These are phyloP conservation scores for Phainopepla nitens DNA, from an alignment of 2,113 vertebrate species.

Conservation along the genomic window DNA sequence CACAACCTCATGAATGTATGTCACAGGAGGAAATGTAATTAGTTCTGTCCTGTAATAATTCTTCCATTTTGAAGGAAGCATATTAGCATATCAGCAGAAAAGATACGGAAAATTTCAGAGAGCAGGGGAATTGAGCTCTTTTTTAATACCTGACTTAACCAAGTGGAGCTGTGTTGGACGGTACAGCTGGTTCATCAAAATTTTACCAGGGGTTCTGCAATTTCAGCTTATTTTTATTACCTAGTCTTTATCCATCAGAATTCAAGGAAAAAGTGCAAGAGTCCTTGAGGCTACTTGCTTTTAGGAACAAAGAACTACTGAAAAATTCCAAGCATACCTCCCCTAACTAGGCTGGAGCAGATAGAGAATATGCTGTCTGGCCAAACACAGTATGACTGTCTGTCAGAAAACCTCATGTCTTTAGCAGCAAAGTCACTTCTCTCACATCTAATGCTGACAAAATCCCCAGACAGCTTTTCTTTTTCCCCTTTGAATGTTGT, in stretches of 20 bases:
- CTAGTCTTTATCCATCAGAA: background rate
- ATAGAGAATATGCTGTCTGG: background rate
- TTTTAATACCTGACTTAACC: background rate
- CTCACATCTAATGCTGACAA: background rate
- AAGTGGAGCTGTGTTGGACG: background rate
- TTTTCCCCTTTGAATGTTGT: background rate
- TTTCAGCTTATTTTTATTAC: constrained; percentile 16
- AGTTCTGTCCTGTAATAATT: background rate
- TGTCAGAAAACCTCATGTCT: constrained; percentile 11
- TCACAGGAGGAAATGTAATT: background rate
- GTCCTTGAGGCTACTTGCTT: constrained; percentile 14
- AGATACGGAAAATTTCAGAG: background rate
- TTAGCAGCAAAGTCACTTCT: background rate
- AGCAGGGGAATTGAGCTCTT: background rate
- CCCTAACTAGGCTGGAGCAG: background rate
- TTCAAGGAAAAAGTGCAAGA: background rate
- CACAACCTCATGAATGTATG: background rate
- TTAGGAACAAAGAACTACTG: constrained; percentile 23
- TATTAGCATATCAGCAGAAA: background rate
- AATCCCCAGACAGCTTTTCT: background rate
- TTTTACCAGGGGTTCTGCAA: constrained; percentile 18
- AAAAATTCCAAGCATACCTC: constrained; percentile 16
- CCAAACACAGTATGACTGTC: constrained; percentile 8
- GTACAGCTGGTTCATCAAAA: constrained; percentile 5
- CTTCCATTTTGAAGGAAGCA: background rate